Evolutionary conservation across 2,113 vertebrate genomes (phyloP), one percentile per base, ranked within the genome.

Genomic region (Rana temporaria): DNA sequence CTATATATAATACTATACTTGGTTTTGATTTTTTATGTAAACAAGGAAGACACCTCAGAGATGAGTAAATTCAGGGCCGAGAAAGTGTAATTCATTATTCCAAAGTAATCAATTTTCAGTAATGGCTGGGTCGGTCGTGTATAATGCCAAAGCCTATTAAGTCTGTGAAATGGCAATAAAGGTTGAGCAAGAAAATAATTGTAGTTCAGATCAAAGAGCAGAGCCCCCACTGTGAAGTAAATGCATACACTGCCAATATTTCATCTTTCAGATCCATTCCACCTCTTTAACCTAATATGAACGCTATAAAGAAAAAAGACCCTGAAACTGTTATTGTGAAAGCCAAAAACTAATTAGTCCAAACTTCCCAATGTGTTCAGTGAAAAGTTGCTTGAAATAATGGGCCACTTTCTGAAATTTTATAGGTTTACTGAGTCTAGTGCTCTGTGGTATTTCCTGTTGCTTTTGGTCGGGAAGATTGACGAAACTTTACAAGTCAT

Each of bases 361-460:
- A 91, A 96, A 94, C 94, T 96, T 97, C 95, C 93, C 95, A 93
- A 95, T 92, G 93, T 94, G 95, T 96, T 96, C 96, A 93, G 93
- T 91, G 95, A 96, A 95, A 92, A 93, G 91, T 94, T 91, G 93
- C 92, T 92, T 93, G 88, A 92, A 93, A 95, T 96, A 96, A 98
- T 96, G 95, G 95, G 93, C 94, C 91, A 88, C 94, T 93, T 89
- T 91, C 94, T 95, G 90, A 90, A 90, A 91, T 92, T 96, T 98
- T 98, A 98, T 97, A 96, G 95, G 92, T 95, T 98, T 97, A 95
- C 90, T 90, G 90, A 93, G 95, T 96, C 94, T 95, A 95, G 92
- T 91, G 90, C 95, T 95, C 94, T 93, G 92, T 93, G 96, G 95
- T 93, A 98, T 98, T 98, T 98, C 96, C 96, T 98, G 95, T 95